Conservation (phyloP, 1,140 invertebrate species). For the Stegodyphus dumicola region DNA sequence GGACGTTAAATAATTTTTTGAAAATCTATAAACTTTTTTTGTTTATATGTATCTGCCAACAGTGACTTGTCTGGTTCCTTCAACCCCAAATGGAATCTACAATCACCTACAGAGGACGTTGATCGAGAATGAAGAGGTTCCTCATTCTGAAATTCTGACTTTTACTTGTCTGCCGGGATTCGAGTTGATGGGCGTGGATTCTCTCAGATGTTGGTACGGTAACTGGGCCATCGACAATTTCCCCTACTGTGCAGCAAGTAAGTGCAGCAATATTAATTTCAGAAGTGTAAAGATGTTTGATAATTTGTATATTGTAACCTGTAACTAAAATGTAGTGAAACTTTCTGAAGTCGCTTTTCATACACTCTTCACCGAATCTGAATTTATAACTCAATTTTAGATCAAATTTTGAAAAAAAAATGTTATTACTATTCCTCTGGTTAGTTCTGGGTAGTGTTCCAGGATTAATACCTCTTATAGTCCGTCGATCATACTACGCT, state of each 20-base stretch:
- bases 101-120: slow-evolving; percentile 67
- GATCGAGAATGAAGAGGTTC: slow-evolving; percentile 71
- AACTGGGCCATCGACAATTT: slow-evolving; percentile 79
- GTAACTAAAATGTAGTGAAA: not conserved
- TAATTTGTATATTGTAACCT: too few relatives aligned
- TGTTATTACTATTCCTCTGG: too few relatives aligned
- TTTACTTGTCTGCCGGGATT: slow-evolving; percentile 77
- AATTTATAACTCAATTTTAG: too few relatives aligned
- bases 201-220: slow-evolving; percentile 80
- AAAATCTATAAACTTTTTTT: not conserved
- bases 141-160: slow-evolving; percentile 75
- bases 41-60: slow-evolving; percentile 63
- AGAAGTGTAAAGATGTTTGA: too few relatives aligned
- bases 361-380: too few relatives aligned
- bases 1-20: not conserved
- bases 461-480: too few relatives aligned
- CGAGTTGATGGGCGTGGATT: slow-evolving; percentile 77
- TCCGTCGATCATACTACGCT: too few relatives aligned
- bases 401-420: too few relatives aligned
- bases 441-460: too few relatives aligned
- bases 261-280: slow-evolving; percentile 7
- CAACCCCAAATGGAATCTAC: slow-evolving; percentile 75
- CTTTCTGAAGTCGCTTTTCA: not conserved
- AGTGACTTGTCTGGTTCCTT: slow-evolving; percentile 78
- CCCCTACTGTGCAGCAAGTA: slow-evolving; percentile 81